Conservation (phyloP, 2,888 invertebrate species). For the Cylindroiulus punctatus region DNA sequence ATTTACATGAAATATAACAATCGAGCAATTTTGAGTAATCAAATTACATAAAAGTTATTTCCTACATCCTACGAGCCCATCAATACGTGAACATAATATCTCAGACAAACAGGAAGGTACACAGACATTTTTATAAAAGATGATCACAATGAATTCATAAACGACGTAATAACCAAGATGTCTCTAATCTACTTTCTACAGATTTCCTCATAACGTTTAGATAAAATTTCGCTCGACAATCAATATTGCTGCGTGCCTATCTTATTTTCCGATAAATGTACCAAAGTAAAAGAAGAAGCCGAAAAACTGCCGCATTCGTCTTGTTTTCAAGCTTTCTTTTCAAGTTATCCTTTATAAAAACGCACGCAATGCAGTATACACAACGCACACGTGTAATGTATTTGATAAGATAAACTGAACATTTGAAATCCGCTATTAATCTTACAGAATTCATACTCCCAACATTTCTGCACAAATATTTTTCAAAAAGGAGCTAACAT, state of each 20-base stretch:
- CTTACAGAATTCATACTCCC: neutral
- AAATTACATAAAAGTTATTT: too few species aligned
- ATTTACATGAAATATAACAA: too few species aligned
- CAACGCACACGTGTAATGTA: neutral
- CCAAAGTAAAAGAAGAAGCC: neutral
- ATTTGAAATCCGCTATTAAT: neutral
- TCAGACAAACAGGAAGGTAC: neutral
- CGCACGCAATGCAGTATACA: neutral
- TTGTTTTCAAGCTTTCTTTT: conserved; percentile 2
- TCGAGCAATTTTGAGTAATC: too few species aligned
- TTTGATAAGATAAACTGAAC: neutral
- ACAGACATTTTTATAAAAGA: neutral
- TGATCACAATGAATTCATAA: neutral
- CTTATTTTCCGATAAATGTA: neutral
- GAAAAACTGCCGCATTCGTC: neutral
- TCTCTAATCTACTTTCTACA: conserved; percentile 1
- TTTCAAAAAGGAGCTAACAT: too few species aligned
- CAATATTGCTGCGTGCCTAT: conserved; percentile 16
- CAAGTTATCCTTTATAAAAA: neutral
- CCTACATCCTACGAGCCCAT: too few species aligned
- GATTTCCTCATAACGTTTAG: conserved; percentile 23
- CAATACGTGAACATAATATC: neutral
- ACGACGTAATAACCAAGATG: neutral
- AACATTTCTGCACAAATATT: too few species aligned
- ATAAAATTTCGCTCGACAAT: neutral